Evolutionary conservation across 2,113 vertebrate genomes (phyloP).

Genomic region (Crocuta crocuta): DNA sequence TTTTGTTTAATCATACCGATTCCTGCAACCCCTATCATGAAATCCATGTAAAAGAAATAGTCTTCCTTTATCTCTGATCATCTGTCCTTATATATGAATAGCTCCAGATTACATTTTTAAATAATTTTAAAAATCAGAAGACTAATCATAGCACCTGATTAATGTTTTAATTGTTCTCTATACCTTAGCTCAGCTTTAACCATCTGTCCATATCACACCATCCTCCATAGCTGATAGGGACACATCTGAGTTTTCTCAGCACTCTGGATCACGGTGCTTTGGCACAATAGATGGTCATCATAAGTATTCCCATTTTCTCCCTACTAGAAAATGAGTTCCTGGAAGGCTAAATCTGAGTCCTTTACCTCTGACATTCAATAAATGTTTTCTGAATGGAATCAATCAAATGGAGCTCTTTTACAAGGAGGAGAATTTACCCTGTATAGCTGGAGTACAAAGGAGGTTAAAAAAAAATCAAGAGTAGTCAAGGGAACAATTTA

Average conservation of each 20-base stretch:
- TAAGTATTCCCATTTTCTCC: not conserved
- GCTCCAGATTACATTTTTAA: not conserved
- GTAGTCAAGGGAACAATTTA: not conserved
- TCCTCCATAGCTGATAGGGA: not conserved
- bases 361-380: not conserved
- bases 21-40: not conserved
- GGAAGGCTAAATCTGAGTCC: not conserved
- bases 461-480: not conserved
- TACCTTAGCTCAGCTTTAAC: not conserved
- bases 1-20: not conserved
- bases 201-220: not conserved
- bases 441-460: not conserved
- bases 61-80: not conserved
- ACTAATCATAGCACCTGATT: not conserved
- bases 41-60: not conserved
- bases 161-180: not conserved
- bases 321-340: not conserved
- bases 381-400: not conserved
- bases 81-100: not conserved
- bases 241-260: not conserved
- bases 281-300: not conserved
- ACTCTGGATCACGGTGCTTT: fast-evolving
- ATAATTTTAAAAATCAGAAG: not conserved
- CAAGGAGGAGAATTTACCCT: not conserved
- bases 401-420: not conserved